These are phyloP conservation scores for Hydrolagus colliei DNA, from an alignment of 2,797 vertebrate genomes.

Conservation along the genomic window DNA sequence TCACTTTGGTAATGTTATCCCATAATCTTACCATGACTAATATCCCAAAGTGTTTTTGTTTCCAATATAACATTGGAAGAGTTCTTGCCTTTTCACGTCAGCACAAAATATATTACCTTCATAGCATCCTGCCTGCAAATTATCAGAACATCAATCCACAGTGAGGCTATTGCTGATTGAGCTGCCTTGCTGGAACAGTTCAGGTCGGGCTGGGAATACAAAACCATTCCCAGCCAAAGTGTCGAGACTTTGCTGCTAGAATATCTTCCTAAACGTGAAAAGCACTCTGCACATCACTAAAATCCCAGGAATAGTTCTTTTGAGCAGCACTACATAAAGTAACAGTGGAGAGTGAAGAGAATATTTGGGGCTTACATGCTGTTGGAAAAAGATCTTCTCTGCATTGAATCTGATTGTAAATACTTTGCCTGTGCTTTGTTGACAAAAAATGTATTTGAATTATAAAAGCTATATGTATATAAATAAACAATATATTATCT, in stretches of 20 bases:
- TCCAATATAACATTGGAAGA: neutral
- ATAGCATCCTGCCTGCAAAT: neutral
- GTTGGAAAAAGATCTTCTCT: constrained; percentile 33
- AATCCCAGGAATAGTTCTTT: neutral
- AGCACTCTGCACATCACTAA: neutral
- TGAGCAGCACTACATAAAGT: constrained; percentile 21
- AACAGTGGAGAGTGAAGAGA: constrained; percentile 25
- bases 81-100: neutral
- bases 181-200: neutral
- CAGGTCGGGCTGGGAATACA: neutral
- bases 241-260: constrained; percentile 5
- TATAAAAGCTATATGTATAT: constrained; percentile 42
- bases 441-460: constrained; percentile 41
- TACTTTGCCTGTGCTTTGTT: constrained; percentile 37
- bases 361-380: constrained; percentile 1
- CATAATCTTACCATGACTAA: neutral
- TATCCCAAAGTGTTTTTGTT: neutral
- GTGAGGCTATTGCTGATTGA: neutral
- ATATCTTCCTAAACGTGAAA: neutral
- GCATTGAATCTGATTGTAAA: constrained; percentile 41
- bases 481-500: constrained; percentile 39
- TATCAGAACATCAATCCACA: neutral
- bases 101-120: neutral
- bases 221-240: neutral
- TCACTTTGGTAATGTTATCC: neutral